Evolutionary conservation across 2,888 invertebrate genomes (phyloP), one percentile per base, ranked within the genome.

Genomic region (Conistra vaccinii): DNA sequence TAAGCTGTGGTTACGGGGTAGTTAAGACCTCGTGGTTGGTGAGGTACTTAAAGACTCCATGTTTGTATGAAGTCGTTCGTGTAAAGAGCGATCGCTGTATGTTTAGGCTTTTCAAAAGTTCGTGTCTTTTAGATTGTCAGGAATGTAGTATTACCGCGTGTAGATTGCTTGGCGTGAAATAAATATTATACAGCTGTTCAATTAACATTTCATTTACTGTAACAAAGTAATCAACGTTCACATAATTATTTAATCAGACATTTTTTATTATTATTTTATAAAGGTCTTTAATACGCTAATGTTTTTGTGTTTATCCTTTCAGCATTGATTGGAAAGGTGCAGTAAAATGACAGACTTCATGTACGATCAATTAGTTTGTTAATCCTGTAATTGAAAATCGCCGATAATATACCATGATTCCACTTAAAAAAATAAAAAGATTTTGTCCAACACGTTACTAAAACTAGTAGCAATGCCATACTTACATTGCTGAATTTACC

Each of bases 1-100:
- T 67, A 67, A 75, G 67, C 70, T 29, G 68, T 48, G 66, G 73
- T 68, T 73, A 76, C 35, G 35, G 63, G 60, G 62, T 60, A 70
- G 26, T 63, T 75, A 69, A 68, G 53, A 61, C 35, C 29, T 23
- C 29, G 61, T 14, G 53, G 48, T 51, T 69, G 57, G 55, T 55
- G 14, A 48, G 53, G 45, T 61, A 23, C 65, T 78, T 62, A 39
- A 42, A 35, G 32, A 42, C 14, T 51, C 51, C 29, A n/a, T 51
- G 58, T 69, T 58, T 69, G 29, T 62, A 39, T 23, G n/a, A 17
- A 23, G n/a, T 51, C 32, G 42, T 79, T 67, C 67, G 63, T 69
- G 26, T 42, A 32, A n/a, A 66, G 61, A 61, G 69, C 17, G 57
- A 76, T 62, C 32, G 17, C 23, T 57, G 17, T 57, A 20, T 45